phyloP scores from a whole-genome alignment of 2,888 invertebrate species.

The Tyria jacobaeae region DNA sequence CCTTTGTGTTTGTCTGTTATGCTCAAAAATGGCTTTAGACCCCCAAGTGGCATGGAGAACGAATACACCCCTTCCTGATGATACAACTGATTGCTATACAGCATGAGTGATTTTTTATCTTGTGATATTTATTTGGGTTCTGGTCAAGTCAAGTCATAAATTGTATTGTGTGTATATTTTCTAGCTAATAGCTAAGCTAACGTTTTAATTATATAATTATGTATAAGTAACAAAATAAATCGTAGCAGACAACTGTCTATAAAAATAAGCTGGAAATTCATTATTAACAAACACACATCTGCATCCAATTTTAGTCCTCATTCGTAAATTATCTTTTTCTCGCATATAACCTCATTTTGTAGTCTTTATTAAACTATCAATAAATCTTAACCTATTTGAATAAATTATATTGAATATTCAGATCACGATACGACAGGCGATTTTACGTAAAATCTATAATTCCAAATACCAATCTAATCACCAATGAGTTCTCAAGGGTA shows the following conservation, averaged over 20 bases:
- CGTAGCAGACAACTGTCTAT: neutral
- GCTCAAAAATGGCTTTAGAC: conserved; percentile 65
- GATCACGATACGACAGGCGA: neutral
- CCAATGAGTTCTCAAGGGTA: conserved; percentile 5
- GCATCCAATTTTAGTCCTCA: neutral
- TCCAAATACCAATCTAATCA: neutral
- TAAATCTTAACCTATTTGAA: neutral
- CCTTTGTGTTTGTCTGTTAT: conserved; percentile 53
- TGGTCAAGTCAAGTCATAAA: too few species aligned
- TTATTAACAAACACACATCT: neutral
- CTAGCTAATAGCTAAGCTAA: too few species aligned
- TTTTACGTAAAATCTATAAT: neutral
- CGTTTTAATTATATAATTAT: neutral
- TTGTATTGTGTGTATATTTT: too few species aligned
- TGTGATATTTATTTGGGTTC: neutral
- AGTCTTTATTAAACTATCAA: neutral
- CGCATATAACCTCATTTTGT: neutral
- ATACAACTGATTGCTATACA: conserved; percentile 30
- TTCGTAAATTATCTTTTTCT: neutral
- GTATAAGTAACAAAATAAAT: neutral
- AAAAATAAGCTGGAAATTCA: neutral
- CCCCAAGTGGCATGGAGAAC: conserved; percentile 58
- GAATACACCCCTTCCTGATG: conserved; percentile 46
- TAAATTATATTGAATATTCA: neutral
- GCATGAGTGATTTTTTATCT: neutral